Percentiles rank a stretch among this genome's conserved stretches.
These are phyloP conservation scores for Pygathrix nemaeus DNA, from an alignment of 2,113 vertebrate species.

Conservation along the genomic window DNA sequence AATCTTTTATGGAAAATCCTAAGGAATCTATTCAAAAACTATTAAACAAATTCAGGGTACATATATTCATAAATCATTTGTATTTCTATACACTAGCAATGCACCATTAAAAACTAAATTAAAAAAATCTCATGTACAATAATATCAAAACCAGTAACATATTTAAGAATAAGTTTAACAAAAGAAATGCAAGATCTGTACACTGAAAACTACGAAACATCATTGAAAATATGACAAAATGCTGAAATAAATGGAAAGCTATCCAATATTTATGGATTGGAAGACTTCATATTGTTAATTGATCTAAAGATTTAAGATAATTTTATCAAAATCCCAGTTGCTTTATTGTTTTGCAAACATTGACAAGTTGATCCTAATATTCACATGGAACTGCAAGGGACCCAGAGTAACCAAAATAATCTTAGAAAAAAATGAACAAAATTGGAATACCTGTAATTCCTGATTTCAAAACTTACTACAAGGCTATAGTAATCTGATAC, in stretches of 20 bases:
- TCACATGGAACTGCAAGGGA: not conserved
- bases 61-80: not conserved
- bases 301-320: not conserved
- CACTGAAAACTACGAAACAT: not conserved
- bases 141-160: not conserved
- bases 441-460: not conserved
- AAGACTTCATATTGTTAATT: not conserved
- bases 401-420: not conserved
- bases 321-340: not conserved
- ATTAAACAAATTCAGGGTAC: not conserved
- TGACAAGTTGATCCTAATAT: not conserved
- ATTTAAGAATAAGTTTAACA: not conserved
- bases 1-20: not conserved
- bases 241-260: not conserved
- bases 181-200: not conserved
- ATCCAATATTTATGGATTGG: not conserved
- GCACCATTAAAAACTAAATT: not conserved
- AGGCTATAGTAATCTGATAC: not conserved
- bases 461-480: not conserved
- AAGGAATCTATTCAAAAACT: not conserved
- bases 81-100: not conserved
- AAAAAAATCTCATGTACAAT: not conserved
- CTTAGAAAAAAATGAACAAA: not conserved
- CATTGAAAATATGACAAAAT: not conserved
- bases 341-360: not conserved